These are phyloP conservation scores for Muscicapa striata DNA, from an alignment of 2,797 vertebrate species.

Conservation along the genomic window DNA sequence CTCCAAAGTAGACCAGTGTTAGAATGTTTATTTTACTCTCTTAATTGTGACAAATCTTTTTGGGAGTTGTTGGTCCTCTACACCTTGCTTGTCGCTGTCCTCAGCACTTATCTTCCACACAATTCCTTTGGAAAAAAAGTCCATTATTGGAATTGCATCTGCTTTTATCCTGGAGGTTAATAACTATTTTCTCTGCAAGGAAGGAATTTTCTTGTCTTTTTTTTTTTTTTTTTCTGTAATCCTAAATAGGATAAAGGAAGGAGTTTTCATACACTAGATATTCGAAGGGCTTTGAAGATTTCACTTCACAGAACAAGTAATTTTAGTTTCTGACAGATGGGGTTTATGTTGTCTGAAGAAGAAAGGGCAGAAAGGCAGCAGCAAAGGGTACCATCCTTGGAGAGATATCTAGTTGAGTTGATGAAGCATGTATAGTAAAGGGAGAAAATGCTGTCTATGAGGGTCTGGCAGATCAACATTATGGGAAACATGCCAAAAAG, in stretches of 20 bases:
- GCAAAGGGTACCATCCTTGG: conserved; percentile 45
- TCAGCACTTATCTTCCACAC: neutral
- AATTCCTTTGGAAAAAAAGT: conserved; percentile 10
- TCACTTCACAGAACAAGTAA: conserved; percentile 73
- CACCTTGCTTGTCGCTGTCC: neutral
- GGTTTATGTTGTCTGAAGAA: conserved; percentile 58
- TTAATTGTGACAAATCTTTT: neutral
- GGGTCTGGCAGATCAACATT: conserved; percentile 12
- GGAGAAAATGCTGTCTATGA: neutral
- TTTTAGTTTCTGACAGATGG: conserved; percentile 71
- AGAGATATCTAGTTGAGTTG: conserved; percentile 50
- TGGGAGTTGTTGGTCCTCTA: neutral
- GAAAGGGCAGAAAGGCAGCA: conserved; percentile 62
- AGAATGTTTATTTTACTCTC: neutral
- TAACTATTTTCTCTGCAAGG: conserved; percentile 54
- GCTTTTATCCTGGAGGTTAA: conserved; percentile 64
- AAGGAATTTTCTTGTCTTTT: conserved; percentile 28
- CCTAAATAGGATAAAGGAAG: conserved; percentile 63
- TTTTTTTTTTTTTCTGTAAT: conserved; percentile 5
- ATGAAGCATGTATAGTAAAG: neutral
- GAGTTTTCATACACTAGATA: conserved; percentile 62
- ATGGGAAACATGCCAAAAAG: conserved; percentile 39
- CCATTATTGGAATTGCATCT: neutral
- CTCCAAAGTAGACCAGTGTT: neutral
- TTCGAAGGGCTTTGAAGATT: conserved; percentile 71